These are phyloP conservation scores for Atrina japonica DNA, from an alignment of 2,888 invertebrate species.

Conservation along the genomic window DNA sequence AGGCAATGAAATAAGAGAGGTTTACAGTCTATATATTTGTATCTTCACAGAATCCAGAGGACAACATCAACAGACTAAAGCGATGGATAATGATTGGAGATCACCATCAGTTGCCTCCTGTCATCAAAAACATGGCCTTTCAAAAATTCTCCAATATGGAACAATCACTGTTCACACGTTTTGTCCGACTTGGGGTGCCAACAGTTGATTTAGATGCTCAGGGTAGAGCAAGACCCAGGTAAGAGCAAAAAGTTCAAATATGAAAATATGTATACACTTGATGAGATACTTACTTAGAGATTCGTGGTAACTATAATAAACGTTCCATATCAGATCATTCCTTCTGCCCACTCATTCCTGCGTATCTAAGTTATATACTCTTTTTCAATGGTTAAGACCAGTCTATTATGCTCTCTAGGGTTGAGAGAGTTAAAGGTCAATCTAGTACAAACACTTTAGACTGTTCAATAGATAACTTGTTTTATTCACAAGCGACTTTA, in stretches of 20 bases:
- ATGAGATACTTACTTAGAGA: background rate
- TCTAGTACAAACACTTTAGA: too few relatives aligned
- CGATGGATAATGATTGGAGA: constrained; percentile 99
- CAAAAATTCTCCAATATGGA: constrained; percentile 99
- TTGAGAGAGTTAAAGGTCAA: too few relatives aligned
- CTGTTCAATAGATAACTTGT: too few relatives aligned
- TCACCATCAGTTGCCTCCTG: constrained; percentile 99
- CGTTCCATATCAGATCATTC: background rate
- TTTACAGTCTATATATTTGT: too few relatives aligned
- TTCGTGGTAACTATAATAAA: background rate
- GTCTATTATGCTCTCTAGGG: too few relatives aligned
- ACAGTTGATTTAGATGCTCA: constrained; percentile 98
- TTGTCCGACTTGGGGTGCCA: constrained; percentile 97
- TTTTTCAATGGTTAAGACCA: too few relatives aligned
- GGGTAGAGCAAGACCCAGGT: constrained; percentile 86
- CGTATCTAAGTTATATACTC: too few relatives aligned
- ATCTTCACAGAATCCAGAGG: constrained; percentile 97
- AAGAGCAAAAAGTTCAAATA: background rate
- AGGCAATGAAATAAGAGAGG: too few relatives aligned
- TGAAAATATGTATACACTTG: background rate
- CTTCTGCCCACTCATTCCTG: too few relatives aligned
- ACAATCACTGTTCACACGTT: constrained; percentile 97
- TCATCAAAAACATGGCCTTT: constrained; percentile 99
- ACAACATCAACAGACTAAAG: constrained; percentile 96
- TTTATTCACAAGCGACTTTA: too few relatives aligned